Conservation (phyloP, 2,888 invertebrate genomes). For the Thysanoteuthis rhombus region DNA sequence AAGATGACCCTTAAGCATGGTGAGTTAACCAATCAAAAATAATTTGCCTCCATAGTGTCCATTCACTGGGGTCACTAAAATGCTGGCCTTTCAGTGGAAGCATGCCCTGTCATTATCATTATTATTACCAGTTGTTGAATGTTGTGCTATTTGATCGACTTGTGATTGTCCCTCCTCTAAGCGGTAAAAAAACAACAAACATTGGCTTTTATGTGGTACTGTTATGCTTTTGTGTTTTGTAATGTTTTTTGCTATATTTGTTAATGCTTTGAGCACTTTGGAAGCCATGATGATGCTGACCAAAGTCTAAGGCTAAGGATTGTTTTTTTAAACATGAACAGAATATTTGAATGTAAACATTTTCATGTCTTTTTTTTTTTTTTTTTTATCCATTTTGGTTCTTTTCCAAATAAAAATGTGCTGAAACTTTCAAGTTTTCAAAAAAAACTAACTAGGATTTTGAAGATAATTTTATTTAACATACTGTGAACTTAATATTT, state of each 20-base stretch:
- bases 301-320: neutral
- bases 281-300: neutral
- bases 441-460: too few species aligned
- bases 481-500: too few species aligned
- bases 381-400: too few species aligned
- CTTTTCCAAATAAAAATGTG: too few species aligned
- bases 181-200: neutral
- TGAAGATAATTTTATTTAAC: too few species aligned
- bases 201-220: slow-evolving; percentile 19
- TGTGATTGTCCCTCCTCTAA: neutral
- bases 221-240: slow-evolving; percentile 26
- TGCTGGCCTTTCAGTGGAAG: neutral
- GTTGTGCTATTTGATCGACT: neutral
- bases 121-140: neutral
- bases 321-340: neutral
- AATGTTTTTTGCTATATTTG: neutral
- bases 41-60: neutral
- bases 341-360: neutral
- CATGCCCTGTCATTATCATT: neutral
- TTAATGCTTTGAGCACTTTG: neutral
- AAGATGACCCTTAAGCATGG: neutral
- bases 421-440: too few species aligned
- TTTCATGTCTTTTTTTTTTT: too few species aligned
- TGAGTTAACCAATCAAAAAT: neutral
- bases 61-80: neutral